A percentile compares a stretch with the other conserved stretches of the same genome.
These are phyloP conservation scores for Stictocephala bisonia DNA, from an alignment of 2,888 invertebrate genomes.

Conservation along the genomic window DNA sequence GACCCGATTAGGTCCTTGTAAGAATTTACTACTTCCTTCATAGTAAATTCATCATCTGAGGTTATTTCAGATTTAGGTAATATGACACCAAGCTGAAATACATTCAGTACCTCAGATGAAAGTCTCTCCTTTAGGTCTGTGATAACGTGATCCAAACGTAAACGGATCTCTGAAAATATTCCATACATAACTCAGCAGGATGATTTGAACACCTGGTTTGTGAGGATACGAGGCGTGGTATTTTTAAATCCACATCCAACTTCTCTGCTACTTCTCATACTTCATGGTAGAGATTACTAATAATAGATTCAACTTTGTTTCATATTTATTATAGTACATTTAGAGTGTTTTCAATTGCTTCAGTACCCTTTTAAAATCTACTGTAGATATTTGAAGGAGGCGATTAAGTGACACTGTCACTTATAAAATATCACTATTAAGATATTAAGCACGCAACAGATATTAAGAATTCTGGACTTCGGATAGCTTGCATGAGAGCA, in stretches of 20 bases:
- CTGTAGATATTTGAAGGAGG: background rate
- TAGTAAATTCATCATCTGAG: background rate
- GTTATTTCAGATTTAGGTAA: background rate
- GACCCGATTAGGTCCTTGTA: background rate
- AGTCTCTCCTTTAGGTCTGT: background rate
- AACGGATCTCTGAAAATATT: background rate
- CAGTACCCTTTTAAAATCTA: background rate
- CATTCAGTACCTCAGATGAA: background rate
- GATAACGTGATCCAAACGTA: background rate
- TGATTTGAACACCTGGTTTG: background rate
- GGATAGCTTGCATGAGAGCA: constrained; percentile 50
- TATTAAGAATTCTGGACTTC: constrained; percentile 54
- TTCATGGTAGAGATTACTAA: too few relatives aligned
- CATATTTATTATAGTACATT: constrained; percentile 54
- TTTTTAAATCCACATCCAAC: constrained; percentile 58
- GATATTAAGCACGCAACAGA: constrained; percentile 38
- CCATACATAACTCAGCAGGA: background rate
- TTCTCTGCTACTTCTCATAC: too few relatives aligned
- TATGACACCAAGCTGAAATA: constrained; percentile 1
- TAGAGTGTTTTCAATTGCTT: background rate
- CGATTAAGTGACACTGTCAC: background rate
- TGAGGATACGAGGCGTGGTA: background rate
- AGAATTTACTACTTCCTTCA: background rate
- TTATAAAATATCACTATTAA: background rate
- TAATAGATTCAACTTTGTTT: constrained; percentile 55